Conservation (phyloP, 2,113 vertebrate species). For the Antennarius striatus region DNA sequence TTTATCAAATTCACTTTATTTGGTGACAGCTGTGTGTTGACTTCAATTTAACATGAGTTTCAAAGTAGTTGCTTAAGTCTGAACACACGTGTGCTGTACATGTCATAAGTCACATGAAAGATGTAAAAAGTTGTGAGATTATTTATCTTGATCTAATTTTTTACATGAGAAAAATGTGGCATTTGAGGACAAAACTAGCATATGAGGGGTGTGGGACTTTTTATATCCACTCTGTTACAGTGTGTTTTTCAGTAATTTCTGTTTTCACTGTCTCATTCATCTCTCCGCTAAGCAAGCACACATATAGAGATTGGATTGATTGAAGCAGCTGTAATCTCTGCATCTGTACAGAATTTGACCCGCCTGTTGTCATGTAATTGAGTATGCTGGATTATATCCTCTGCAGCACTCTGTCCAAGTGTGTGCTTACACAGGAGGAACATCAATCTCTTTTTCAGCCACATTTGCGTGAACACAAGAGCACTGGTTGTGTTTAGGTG, state of each 20-base stretch:
- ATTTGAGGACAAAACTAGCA: too few relatives aligned
- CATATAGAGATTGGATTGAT: constrained; percentile 37
- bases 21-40: too few relatives aligned
- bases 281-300: constrained; percentile 5
- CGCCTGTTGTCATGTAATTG: constrained; percentile 23
- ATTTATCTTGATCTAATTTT: too few relatives aligned
- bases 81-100: too few relatives aligned
- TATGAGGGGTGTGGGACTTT: too few relatives aligned
- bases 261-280: constrained; percentile 1
- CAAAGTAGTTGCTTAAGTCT: too few relatives aligned
- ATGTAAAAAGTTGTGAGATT: too few relatives aligned
- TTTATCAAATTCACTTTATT: too few relatives aligned
- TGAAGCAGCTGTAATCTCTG: constrained; percentile 49
- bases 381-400: constrained; percentile 45
- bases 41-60: too few relatives aligned
- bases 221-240: too few relatives aligned
- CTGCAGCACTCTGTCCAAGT: constrained; percentile 10
- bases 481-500: not conserved
- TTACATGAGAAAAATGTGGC: too few relatives aligned
- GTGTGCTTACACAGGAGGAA: not conserved
- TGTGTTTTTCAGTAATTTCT: not conserved
- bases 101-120: too few relatives aligned
- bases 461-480: not conserved
- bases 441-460: constrained; percentile 9
- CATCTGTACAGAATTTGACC: constrained; percentile 42